Percentiles rank a stretch among this genome's conserved stretches.
phyloP scores from a whole-genome alignment of 2,113 vertebrate species.

The Stigmatopora nigra region DNA sequence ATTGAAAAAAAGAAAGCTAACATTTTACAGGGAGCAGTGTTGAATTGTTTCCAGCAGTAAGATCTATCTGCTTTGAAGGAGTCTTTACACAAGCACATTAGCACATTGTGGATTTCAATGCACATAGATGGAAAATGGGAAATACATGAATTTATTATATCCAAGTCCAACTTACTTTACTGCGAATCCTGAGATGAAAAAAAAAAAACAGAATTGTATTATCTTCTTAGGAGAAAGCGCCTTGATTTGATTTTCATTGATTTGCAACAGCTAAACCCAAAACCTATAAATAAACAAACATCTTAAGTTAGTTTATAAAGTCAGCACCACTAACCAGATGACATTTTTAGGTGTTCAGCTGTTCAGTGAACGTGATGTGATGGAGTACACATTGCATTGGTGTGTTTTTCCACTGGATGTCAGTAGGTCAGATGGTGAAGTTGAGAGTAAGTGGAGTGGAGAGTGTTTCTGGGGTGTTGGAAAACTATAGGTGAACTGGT shows the following conservation, averaged over 20 bases:
- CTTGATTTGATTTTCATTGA: not conserved
- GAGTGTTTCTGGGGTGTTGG: conserved; percentile 20
- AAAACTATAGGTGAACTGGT: conserved; percentile 57
- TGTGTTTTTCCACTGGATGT: conserved; percentile 31
- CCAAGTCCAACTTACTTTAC: not conserved
- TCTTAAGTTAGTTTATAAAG: not conserved
- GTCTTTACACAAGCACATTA: not conserved
- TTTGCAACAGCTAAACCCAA: not conserved
- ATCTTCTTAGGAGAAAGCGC: not conserved
- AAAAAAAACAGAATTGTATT: not conserved
- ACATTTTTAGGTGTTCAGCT: conserved; percentile 14
- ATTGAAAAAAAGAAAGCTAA: not conserved
- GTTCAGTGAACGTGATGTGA: conserved; percentile 35
- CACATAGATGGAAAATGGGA: not conserved
- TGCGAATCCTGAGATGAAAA: not conserved
- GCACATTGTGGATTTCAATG: not conserved
- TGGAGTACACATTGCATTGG: conserved; percentile 8
- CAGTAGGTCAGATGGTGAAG: conserved; percentile 43
- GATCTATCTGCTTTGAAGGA: not conserved
- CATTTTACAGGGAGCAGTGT: conserved; percentile 11
- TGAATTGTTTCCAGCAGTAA: conserved; percentile 12
- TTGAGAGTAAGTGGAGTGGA: conserved; percentile 27
- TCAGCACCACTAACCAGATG: conserved; percentile 5
- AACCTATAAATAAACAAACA: not conserved
- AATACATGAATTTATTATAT: not conserved